These are phyloP conservation scores for Bruchidius siliquastri DNA, from an alignment of 2,888 invertebrate genomes.

Conservation along the genomic window DNA sequence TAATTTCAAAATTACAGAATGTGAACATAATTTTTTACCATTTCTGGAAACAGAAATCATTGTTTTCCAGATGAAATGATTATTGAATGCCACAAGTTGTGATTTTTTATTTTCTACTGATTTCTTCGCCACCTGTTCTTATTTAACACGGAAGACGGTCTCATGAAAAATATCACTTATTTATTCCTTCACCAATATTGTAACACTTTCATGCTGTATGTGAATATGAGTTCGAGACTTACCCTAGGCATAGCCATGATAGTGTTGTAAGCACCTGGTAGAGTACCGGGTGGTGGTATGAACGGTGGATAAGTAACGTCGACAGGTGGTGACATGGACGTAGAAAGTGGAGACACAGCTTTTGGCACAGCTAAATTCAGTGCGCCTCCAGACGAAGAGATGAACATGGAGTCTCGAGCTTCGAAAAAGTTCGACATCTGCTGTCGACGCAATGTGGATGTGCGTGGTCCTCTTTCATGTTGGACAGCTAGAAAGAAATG, in stretches of 20 bases:
- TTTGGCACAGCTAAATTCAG: constrained; percentile 52
- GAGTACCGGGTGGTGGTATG: not conserved
- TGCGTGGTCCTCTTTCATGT: constrained; percentile 95
- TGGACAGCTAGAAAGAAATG: constrained; percentile 77
- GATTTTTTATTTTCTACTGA: too few relatives aligned
- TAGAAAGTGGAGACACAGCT: constrained; percentile 29
- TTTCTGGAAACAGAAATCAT: too few relatives aligned
- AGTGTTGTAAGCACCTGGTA: constrained; percentile 17
- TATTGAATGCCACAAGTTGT: too few relatives aligned
- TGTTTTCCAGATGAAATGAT: too few relatives aligned
- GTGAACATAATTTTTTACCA: too few relatives aligned
- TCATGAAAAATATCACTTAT: too few relatives aligned
- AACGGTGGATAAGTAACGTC: not conserved
- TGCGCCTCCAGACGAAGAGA: constrained; percentile 40
- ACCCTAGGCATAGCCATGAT: constrained; percentile 27
- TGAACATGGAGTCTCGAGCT: constrained; percentile 40
- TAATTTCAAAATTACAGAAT: too few relatives aligned
- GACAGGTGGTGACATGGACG: constrained; percentile 23
- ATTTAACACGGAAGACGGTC: too few relatives aligned
- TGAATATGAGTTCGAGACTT: too few relatives aligned
- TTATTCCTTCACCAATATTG: too few relatives aligned
- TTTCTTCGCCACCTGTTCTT: too few relatives aligned
- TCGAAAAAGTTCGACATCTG: constrained; percentile 85
- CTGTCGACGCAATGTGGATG: constrained; percentile 89
- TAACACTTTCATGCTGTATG: too few relatives aligned